Conservation (phyloP, 2,113 vertebrate species). For the Kryptolebias marmoratus region DNA sequence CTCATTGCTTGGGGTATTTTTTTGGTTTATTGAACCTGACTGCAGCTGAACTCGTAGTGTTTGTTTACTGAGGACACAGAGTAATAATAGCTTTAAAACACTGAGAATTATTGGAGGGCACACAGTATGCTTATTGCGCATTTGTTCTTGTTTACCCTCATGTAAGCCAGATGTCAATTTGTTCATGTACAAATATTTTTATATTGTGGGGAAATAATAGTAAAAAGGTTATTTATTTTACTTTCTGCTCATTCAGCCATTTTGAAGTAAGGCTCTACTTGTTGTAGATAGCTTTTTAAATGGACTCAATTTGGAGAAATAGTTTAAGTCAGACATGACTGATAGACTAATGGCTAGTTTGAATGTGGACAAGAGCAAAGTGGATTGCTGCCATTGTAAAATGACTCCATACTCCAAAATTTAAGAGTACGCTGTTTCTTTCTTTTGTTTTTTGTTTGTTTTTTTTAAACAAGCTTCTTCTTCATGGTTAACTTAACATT, state of each 20-base stretch:
- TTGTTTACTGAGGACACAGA: background rate
- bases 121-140: background rate
- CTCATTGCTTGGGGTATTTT: background rate
- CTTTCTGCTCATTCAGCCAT: background rate
- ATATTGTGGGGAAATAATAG: background rate
- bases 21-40: constrained; percentile 21
- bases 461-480: too few species aligned
- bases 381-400: too few species aligned
- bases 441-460: too few species aligned
- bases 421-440: too few species aligned
- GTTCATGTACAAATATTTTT: background rate
- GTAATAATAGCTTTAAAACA: constrained; percentile 8
- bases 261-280: background rate
- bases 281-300: background rate
- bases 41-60: constrained; percentile 1
- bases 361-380: too few species aligned
- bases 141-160: background rate
- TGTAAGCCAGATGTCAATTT: background rate
- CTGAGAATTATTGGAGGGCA: background rate
- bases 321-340: too few species aligned
- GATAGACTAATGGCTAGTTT: too few species aligned
- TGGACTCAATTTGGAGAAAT: too few species aligned
- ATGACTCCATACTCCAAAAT: too few species aligned
- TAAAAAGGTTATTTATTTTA: background rate
- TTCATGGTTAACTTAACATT: too few species aligned